Base-by-base conservation (phyloP, 2,888 invertebrate species). In the Tribolium freemani region DNA sequence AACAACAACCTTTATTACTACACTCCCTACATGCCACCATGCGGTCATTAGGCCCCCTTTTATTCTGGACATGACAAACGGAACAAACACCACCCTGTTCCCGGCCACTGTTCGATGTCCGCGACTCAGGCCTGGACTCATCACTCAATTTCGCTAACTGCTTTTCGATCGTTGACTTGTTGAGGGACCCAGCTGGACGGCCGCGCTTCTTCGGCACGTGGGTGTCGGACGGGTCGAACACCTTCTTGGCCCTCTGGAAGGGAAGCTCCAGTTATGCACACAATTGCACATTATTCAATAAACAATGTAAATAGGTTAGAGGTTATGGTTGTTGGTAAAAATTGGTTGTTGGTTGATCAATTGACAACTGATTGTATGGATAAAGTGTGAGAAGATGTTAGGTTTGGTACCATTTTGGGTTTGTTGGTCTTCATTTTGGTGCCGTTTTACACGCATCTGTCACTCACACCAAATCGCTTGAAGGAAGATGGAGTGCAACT, bases 141-240 rank as follows among this genome's bases (percentile, higher is more conserved):
- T 83, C 82, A 46, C 76, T 78, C 6, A 79, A 73, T 69, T 78
- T 81, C 2, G 81, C 80, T 21, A 81, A 58, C 84, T 85, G 86
- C 77, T 89, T 90, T 78, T 90, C 90, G 2, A 90, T 87, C 2
- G 90, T 89, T 50, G 88, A 87, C 83, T 90, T 91, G 79, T 91
- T 91, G 8, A 91, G 85, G 9, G 90, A 90, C 3, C 91, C 91
- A 2, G 90, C 87, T 8, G 92, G 91, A 56, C 93, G 88, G 0
- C 93, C 93, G 71, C 93, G 87, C 85, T 92, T 93, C 82, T 91
- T 90, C 6, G 94, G 94, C 44, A 93, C 87, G 85, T 94, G 93
- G 77, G 93, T 93, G 80, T 95, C 94, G 0, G 95, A 95, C 1
- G 95, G 95, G 86, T 95, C 95, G 83, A 95, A 95, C 0, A 95